These are phyloP conservation scores for Trichosurus vulpecula DNA, from an alignment of 2,797 vertebrate genomes.

Conservation along the genomic window DNA sequence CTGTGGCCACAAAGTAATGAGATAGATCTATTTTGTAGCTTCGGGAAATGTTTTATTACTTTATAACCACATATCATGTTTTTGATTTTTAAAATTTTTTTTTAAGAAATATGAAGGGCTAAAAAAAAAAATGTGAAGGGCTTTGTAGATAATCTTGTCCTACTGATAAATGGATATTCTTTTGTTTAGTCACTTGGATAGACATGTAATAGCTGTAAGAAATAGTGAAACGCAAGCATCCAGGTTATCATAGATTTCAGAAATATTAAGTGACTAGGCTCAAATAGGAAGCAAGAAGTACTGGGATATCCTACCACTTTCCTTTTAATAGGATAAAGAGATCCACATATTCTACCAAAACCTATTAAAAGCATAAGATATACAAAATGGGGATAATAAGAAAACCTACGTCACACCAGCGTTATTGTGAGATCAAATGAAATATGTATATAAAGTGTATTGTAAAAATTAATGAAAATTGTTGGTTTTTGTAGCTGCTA, in stretches of 20 bases:
- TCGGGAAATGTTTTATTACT: neutral
- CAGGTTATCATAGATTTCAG: conserved; percentile 21
- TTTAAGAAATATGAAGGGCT: neutral
- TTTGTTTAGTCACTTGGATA: conserved; percentile 6
- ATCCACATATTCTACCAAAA: neutral
- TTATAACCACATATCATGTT: neutral
- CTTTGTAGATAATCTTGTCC: conserved; percentile 1
- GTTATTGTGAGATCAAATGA: neutral
- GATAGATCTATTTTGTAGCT: neutral
- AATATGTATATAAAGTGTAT: neutral
- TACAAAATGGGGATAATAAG: neutral
- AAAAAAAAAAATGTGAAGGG: no score
- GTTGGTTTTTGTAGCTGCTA: neutral
- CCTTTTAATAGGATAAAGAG: neutral
- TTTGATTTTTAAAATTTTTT: neutral
- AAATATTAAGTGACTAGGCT: conserved; percentile 23
- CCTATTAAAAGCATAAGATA: neutral
- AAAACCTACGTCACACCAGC: neutral
- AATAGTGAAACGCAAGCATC: neutral
- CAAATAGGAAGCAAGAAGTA: neutral
- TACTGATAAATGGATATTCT: neutral
- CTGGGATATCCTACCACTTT: neutral
- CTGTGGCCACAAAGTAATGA: neutral
- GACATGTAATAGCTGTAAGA: neutral
- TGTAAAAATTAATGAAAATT: neutral